Conservation (phyloP, 1,140 invertebrate genomes). For the Akabosia matsudoensis region DNA sequence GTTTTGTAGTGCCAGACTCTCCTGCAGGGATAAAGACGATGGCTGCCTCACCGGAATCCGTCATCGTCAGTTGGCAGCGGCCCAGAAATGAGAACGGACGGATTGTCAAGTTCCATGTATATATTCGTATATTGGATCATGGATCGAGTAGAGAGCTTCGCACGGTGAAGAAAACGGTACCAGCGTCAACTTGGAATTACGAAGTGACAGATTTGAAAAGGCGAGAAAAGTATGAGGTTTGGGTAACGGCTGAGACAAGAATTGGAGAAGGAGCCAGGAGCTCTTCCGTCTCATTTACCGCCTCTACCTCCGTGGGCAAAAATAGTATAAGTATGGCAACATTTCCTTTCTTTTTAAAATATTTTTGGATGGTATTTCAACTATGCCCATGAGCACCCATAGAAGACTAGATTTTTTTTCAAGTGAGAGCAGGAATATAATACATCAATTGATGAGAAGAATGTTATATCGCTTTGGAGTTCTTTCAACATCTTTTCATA, state of each 20-base stretch:
- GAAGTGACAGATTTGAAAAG: conserved; percentile 58
- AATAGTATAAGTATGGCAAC: background rate
- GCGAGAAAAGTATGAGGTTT: conserved; percentile 62
- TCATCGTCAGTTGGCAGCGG: conserved; percentile 74
- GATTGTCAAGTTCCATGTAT: conserved; percentile 71
- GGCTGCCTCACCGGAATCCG: conserved; percentile 62
- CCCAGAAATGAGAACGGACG: conserved; percentile 69
- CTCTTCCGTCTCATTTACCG: conserved; percentile 57
- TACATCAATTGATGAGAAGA: too few species aligned
- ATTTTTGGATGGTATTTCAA: too few species aligned
- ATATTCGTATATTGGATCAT: conserved; percentile 72
- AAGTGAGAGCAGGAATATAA: background rate
- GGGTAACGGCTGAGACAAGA: conserved; percentile 62
- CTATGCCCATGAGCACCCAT: background rate
- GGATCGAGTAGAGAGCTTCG: conserved; percentile 58
- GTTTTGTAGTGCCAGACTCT: conserved; percentile 60
- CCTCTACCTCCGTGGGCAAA: conserved; percentile 42
- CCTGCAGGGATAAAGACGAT: conserved; percentile 72
- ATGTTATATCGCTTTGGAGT: too few species aligned
- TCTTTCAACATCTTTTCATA: too few species aligned
- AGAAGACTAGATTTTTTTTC: background rate
- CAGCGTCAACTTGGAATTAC: conserved; percentile 57
- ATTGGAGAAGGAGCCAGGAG: conserved; percentile 58
- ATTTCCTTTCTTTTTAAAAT: background rate
- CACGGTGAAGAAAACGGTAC: conserved; percentile 66